phyloP scores from a whole-genome alignment of 2,888 invertebrate species.

The Dynastes maya region DNA sequence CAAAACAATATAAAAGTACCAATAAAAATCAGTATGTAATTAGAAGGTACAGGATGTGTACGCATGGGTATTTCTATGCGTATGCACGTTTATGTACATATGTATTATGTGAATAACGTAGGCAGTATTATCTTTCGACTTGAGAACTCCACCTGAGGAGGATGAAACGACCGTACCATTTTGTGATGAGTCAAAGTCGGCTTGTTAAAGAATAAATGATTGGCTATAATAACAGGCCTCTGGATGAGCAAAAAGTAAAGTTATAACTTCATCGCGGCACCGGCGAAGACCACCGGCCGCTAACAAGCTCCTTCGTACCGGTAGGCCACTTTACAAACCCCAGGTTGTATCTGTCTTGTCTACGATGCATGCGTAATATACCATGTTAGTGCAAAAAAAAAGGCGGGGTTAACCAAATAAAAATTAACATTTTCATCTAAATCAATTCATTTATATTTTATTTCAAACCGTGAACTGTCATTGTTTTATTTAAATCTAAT shows the following conservation, averaged over 20 bases:
- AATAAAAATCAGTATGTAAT: too few species aligned
- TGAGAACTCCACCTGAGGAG: constrained; percentile 5
- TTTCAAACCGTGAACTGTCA: too few species aligned
- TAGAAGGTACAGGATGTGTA: too few species aligned
- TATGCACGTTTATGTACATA: not conserved
- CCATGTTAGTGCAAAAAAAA: too few species aligned
- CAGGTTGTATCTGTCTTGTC: not conserved
- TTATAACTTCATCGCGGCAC: constrained; percentile 58
- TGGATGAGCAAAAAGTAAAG: constrained; percentile 57
- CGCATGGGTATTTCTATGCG: not conserved
- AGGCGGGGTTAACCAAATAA: too few species aligned
- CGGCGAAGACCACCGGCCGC: constrained; percentile 58
- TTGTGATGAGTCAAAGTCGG: constrained; percentile 57
- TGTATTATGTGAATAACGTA: constrained; percentile 6
- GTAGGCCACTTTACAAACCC: constrained; percentile 55
- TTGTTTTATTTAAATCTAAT: too few species aligned
- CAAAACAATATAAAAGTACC: too few species aligned
- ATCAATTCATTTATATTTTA: too few species aligned
- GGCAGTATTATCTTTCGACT: not conserved
- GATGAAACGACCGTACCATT: constrained; percentile 37
- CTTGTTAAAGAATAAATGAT: constrained; percentile 60
- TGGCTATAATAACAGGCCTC: constrained; percentile 58
- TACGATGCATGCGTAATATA: too few species aligned
- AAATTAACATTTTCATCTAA: too few species aligned
- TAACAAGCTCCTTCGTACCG: constrained; percentile 58